These are phyloP conservation scores for Chloropsis hardwickii DNA, from an alignment of 2,113 vertebrate species.

Conservation along the genomic window DNA sequence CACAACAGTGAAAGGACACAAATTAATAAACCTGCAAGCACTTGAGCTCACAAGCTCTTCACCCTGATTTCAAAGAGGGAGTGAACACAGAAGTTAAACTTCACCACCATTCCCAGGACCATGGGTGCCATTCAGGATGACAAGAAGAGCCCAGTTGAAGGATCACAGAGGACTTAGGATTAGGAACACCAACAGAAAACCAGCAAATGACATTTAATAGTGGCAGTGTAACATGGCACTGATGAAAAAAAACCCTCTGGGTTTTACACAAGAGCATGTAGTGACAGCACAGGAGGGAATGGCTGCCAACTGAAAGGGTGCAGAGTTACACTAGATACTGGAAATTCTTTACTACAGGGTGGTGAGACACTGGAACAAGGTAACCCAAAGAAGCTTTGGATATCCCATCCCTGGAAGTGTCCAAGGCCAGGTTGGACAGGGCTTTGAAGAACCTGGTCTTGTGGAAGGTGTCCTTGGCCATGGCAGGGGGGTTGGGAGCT, in stretches of 20 bases:
- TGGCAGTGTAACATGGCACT: accelerated
- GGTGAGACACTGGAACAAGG: background rate
- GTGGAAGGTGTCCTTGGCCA: background rate
- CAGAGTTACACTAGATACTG: accelerated
- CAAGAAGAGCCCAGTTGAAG: background rate
- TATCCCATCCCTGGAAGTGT: background rate
- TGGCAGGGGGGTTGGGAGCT: background rate
- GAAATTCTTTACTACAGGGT: background rate
- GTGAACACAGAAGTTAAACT: background rate
- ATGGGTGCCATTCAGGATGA: background rate
- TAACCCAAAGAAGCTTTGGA: background rate
- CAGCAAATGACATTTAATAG: background rate
- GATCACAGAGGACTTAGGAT: background rate
- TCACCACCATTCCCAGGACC: background rate
- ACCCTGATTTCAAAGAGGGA: background rate
- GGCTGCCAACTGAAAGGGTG: background rate
- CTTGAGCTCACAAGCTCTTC: background rate
- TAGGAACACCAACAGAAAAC: background rate
- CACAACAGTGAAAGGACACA: background rate
- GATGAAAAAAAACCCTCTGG: background rate
- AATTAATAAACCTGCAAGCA: background rate
- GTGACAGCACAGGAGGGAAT: background rate
- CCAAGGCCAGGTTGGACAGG: accelerated
- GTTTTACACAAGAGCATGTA: background rate
- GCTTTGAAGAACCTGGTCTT: background rate